Percentiles rank a stretch among this genome's conserved stretches.
These are phyloP conservation scores for Antheraea mylitta DNA, from an alignment of 1,140 invertebrate species.

Conservation along the genomic window DNA sequence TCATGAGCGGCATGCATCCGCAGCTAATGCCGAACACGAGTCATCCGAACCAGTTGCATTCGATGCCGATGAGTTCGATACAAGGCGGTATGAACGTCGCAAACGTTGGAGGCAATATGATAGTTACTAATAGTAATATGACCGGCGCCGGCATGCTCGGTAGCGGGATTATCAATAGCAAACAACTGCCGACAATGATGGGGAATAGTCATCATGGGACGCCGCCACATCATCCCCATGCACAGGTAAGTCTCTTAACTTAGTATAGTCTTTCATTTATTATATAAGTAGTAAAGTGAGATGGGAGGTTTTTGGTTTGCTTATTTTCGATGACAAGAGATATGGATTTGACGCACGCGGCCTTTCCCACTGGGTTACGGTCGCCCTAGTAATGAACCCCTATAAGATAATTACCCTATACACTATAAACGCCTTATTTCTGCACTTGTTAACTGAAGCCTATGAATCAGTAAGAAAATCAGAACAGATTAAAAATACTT, in stretches of 20 bases:
- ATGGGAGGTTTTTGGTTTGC: too few relatives aligned
- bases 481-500: too few relatives aligned
- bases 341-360: too few relatives aligned
- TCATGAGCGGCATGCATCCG: slow-evolving; percentile 75
- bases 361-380: too few relatives aligned
- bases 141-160: slow-evolving; percentile 80
- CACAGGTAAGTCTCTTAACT: slow-evolving; percentile 51
- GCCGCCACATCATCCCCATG: slow-evolving; percentile 68
- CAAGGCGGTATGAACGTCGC: slow-evolving; percentile 83
- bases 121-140: slow-evolving; percentile 85
- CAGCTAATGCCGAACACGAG: slow-evolving; percentile 79
- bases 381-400: too few relatives aligned
- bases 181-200: slow-evolving; percentile 81
- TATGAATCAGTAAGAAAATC: too few relatives aligned
- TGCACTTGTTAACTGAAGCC: too few relatives aligned
- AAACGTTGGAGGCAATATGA: slow-evolving; percentile 82
- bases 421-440: too few relatives aligned
- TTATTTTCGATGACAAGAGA: too few relatives aligned
- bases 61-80: slow-evolving; percentile 82
- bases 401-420: too few relatives aligned
- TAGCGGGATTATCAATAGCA: slow-evolving; percentile 84
- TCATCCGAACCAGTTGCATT: slow-evolving; percentile 76
- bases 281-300: too few relatives aligned
- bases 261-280: too few relatives aligned
- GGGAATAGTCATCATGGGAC: slow-evolving; percentile 67